Evolutionary conservation across 2,888 invertebrate genomes (phyloP).

Genomic region (Dysmachus trigonus): DNA sequence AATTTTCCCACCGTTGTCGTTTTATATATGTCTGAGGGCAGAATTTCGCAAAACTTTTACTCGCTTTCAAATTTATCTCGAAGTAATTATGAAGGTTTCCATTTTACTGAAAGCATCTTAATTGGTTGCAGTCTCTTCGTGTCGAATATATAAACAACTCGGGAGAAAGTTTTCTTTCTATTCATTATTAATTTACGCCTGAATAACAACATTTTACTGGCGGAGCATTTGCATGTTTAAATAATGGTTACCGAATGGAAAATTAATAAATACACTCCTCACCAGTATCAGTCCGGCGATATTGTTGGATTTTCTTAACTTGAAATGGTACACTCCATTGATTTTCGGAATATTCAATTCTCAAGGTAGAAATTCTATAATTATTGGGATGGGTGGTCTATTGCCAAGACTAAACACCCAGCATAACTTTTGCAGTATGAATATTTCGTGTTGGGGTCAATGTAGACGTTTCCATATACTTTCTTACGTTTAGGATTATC

Average conservation of each 20-base stretch:
- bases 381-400: not conserved
- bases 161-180: not conserved
- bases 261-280: not conserved
- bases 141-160: constrained; percentile 5
- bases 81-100: not conserved
- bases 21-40: not conserved
- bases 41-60: not conserved
- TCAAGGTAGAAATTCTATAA: not conserved
- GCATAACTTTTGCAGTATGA: no score
- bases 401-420: not conserved
- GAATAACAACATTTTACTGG: not conserved
- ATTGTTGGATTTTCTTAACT: not conserved
- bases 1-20: not conserved
- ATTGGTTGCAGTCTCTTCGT: constrained; percentile 5
- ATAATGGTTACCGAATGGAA: not conserved
- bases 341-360: not conserved
- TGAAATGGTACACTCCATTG: not conserved
- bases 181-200: not conserved
- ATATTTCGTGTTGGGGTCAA: no score
- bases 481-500: no score
- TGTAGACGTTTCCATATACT: no score
- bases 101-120: constrained; percentile 16
- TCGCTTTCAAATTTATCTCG: not conserved
- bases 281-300: not conserved
- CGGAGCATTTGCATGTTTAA: not conserved